Evolutionary conservation across 2,113 vertebrate species (phyloP).

Genomic region (Bubo blakistoni): DNA sequence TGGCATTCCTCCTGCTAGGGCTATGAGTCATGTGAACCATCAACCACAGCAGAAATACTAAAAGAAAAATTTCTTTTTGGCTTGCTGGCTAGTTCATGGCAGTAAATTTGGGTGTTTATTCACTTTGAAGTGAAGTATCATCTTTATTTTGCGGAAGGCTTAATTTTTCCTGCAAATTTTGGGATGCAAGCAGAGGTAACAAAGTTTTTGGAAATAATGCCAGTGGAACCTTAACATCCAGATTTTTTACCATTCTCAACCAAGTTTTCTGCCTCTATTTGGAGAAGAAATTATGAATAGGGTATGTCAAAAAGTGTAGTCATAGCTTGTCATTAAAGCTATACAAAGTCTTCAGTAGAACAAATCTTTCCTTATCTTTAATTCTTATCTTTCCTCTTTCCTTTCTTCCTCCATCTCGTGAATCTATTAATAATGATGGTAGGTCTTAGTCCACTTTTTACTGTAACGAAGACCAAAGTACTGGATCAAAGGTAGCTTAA

Average conservation of each 20-base stretch:
- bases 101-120: neutral
- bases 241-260: neutral
- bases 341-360: neutral
- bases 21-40: neutral
- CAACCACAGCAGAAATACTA: neutral
- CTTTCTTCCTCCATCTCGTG: neutral
- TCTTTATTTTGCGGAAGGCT: neutral
- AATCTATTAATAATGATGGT: neutral
- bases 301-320: neutral
- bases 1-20: neutral
- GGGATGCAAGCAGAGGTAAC: neutral
- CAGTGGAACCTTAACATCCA: neutral
- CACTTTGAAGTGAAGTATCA: neutral
- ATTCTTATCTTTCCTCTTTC: neutral
- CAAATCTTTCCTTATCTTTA: neutral
- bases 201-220: neutral
- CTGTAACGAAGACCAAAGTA: neutral
- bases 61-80: neutral
- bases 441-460: neutral
- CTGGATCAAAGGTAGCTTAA: neutral
- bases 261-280: neutral
- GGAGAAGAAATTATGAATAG: neutral
- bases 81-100: neutral
- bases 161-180: neutral
- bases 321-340: neutral